phyloP scores from a whole-genome alignment of 1,140 invertebrate species.

The Solen grandis region DNA sequence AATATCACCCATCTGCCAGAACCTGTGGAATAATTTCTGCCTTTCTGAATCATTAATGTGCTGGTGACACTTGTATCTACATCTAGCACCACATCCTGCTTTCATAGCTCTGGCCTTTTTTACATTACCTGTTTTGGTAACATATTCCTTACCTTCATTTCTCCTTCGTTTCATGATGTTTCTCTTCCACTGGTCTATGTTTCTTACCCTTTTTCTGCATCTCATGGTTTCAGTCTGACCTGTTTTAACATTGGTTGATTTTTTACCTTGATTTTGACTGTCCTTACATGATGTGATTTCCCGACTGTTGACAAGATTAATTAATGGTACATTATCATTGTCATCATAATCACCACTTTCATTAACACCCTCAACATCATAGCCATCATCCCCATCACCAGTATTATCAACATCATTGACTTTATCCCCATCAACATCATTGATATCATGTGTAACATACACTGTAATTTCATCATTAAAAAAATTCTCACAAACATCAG shows the following conservation, averaged over 20 bases:
- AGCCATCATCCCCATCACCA: background rate
- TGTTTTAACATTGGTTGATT: no score
- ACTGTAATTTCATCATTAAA: no score
- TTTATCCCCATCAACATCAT: conserved; percentile 8
- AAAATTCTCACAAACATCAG: no score
- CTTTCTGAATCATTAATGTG: background rate
- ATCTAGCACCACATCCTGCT: background rate
- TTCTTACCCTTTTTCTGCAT: conserved; percentile 23
- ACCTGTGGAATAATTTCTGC: background rate
- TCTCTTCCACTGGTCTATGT: conserved; percentile 7
- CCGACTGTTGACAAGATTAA: no score
- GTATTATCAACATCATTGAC: conserved; percentile 1
- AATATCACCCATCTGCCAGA: background rate
- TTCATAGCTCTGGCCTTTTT: background rate
- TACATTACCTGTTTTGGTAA: background rate
- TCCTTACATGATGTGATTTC: no score
- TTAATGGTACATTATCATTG: background rate
- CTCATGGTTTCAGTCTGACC: no score
- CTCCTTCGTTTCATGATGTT: background rate
- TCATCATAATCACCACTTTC: background rate
- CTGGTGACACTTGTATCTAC: background rate
- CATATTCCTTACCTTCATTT: background rate
- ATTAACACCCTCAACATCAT: background rate
- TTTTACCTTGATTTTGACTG: no score
- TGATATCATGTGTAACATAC: background rate